phyloP scores from a whole-genome alignment of 2,888 invertebrate species.

The Tenthredo notha region DNA sequence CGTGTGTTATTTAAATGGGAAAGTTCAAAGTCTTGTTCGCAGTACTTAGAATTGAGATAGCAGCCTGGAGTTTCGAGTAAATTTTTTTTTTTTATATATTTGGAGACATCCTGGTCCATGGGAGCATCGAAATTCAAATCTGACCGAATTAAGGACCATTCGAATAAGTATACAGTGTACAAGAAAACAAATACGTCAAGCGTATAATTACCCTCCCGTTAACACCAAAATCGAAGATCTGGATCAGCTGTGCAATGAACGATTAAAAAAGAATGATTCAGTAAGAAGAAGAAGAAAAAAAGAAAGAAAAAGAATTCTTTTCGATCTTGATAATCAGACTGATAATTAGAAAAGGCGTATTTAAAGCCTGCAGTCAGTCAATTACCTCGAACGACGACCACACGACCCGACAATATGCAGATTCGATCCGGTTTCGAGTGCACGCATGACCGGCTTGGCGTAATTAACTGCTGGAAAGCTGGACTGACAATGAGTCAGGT shows the following conservation, averaged over 20 bases:
- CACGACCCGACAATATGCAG: slow-evolving; percentile 48
- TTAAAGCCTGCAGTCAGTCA: slow-evolving; percentile 33
- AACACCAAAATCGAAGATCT: background rate
- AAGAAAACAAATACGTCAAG: background rate
- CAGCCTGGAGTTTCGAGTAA: no score
- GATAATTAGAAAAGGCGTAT: slow-evolving; percentile 46
- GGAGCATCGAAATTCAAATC: no score
- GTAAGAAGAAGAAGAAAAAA: background rate
- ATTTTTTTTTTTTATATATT: no score
- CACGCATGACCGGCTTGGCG: slow-evolving; percentile 36
- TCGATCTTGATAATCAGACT: slow-evolving; percentile 20
- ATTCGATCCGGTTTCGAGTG: slow-evolving; percentile 48
- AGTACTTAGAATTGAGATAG: no score
- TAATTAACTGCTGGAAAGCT: slow-evolving; percentile 39
- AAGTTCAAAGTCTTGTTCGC: no score
- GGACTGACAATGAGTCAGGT: slow-evolving; percentile 45
- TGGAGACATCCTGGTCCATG: no score
- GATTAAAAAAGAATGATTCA: background rate
- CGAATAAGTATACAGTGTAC: background rate
- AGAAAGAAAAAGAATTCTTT: background rate
- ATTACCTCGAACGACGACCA: slow-evolving; percentile 47
- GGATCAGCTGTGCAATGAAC: background rate
- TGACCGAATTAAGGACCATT: no score
- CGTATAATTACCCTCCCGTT: background rate
- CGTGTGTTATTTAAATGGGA: no score